Percentiles rank a stretch among this genome's conserved stretches.
phyloP scores from a whole-genome alignment of 1,140 invertebrate species.

The Diachasma alloeum region DNA sequence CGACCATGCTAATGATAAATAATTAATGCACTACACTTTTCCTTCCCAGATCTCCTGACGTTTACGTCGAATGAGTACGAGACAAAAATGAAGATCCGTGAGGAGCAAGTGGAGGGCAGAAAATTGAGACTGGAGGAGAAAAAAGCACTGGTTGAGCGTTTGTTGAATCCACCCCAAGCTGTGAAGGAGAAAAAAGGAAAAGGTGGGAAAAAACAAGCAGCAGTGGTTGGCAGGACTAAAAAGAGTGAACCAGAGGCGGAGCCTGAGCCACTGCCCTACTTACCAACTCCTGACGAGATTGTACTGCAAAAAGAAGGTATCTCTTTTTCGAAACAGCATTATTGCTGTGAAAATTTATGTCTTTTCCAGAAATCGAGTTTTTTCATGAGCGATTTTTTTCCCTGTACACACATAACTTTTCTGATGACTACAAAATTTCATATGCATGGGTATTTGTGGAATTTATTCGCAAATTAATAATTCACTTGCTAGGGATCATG shows the following conservation, averaged over 20 bases:
- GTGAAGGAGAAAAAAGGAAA: constrained; percentile 34
- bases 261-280: constrained; percentile 41
- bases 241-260: constrained; percentile 41
- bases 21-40: constrained; percentile 4
- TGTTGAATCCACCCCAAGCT: constrained; percentile 41
- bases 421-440: no score
- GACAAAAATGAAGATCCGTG: constrained; percentile 36
- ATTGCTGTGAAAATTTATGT: not conserved
- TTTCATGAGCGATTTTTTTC: no score
- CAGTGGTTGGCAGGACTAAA: constrained; percentile 15
- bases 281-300: constrained; percentile 49
- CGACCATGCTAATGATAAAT: not conserved
- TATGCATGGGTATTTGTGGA: no score
- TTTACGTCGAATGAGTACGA: constrained; percentile 42
- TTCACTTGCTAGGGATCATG: no score
- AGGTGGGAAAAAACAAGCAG: constrained; percentile 28
- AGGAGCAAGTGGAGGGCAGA: constrained; percentile 47
- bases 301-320: constrained; percentile 45
- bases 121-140: constrained; percentile 47
- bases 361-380: no score
- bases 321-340: constrained; percentile 13
- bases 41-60: constrained; percentile 41
- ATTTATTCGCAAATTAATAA: no score
- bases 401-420: no score
- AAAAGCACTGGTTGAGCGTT: constrained; percentile 39